Evolutionary conservation across 2,797 vertebrate genomes (phyloP).

Genomic region (Pseudochirops cupreus): DNA sequence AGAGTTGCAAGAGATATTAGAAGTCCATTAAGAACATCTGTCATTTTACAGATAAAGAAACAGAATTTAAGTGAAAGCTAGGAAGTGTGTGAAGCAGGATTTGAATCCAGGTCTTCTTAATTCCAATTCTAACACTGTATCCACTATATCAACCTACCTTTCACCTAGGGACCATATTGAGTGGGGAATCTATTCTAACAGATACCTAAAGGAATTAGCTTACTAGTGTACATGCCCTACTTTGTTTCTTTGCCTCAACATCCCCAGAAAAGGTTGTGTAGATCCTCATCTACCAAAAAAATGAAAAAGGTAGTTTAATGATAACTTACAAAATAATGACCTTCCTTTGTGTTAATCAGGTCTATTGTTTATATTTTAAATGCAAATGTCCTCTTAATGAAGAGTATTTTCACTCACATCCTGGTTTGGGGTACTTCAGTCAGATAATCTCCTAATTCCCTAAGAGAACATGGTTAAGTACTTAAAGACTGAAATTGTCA

Average conservation of each 20-base stretch:
- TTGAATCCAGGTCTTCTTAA: neutral
- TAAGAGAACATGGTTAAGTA: too few relatives aligned
- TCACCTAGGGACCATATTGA: neutral
- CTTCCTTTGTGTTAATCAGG: neutral
- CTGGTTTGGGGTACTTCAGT: neutral
- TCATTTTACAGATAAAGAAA: neutral
- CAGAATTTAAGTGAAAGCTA: neutral
- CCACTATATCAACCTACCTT: neutral
- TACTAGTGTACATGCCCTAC: neutral
- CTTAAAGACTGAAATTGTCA: too few relatives aligned
- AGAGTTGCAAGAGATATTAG: neutral
- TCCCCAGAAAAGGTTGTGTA: neutral
- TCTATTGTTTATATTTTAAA: neutral
- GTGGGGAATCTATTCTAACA: neutral
- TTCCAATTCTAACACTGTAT: neutral
- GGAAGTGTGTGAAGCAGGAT: neutral
- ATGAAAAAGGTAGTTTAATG: neutral
- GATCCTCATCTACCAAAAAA: neutral
- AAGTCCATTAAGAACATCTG: neutral
- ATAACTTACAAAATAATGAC: neutral
- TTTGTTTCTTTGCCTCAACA: neutral
- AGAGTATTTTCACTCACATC: neutral
- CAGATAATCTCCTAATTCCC: neutral
- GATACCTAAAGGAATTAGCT: neutral
- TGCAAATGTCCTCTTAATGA: neutral